A percentile compares a stretch with the other conserved stretches of the same genome.
These are phyloP conservation scores for Eriocheir sinensis DNA, from an alignment of 1,140 invertebrate genomes.

Conservation along the genomic window DNA sequence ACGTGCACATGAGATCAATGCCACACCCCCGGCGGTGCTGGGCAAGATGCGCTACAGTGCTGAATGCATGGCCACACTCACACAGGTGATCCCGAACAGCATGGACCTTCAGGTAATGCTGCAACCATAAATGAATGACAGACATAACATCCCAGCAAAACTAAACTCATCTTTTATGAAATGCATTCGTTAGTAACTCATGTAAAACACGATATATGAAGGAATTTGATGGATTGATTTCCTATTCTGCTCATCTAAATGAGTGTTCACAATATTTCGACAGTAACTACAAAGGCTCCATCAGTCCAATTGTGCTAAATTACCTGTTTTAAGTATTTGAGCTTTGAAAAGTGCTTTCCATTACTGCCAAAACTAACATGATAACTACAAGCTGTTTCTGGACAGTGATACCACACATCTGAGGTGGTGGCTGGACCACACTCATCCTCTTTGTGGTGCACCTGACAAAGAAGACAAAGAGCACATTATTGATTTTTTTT, in stretches of 20 bases:
- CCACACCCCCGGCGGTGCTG: slow-evolving; percentile 61
- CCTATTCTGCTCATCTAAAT: too few species aligned
- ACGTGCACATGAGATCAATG: slow-evolving; percentile 47
- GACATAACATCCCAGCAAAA: background rate
- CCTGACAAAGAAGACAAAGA: background rate
- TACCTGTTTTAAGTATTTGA: slow-evolving; percentile 74
- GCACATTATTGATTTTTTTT: background rate
- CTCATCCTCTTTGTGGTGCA: slow-evolving; percentile 50
- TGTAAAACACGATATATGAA: background rate
- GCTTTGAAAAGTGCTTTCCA: slow-evolving; percentile 64
- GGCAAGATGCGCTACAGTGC: slow-evolving; percentile 59
- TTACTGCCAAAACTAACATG: slow-evolving; percentile 52
- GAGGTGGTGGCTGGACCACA: background rate
- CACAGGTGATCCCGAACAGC: slow-evolving; percentile 55
- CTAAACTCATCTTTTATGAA: background rate
- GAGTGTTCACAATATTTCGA: background rate
- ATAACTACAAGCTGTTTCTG: slow-evolving; percentile 49
- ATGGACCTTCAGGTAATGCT: slow-evolving; percentile 72
- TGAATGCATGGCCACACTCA: slow-evolving; percentile 68
- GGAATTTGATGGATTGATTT: background rate
- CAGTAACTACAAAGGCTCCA: background rate
- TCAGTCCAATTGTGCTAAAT: background rate
- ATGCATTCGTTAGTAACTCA: background rate
- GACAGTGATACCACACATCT: slow-evolving; percentile 70
- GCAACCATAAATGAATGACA: background rate